These are phyloP conservation scores for Luperina nickerlii DNA, from an alignment of 2,888 invertebrate genomes.

Conservation along the genomic window DNA sequence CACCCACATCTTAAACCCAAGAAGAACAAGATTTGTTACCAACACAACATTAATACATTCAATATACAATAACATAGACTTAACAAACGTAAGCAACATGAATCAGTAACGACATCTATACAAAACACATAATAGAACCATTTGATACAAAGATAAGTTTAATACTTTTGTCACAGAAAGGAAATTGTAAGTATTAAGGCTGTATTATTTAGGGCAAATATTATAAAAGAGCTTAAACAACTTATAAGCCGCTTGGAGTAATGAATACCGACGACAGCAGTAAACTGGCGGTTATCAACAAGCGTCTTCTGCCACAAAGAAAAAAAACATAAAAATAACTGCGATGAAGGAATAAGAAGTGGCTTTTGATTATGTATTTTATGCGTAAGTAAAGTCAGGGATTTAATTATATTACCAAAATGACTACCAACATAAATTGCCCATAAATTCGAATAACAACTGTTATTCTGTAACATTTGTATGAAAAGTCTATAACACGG, in stretches of 20 bases:
- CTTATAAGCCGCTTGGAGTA: slow-evolving; percentile 57
- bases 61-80: slow-evolving; percentile 7
- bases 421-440: not conserved
- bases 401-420: not conserved
- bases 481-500: not conserved
- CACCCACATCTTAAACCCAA: not conserved
- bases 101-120: slow-evolving; percentile 28
- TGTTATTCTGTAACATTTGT: not conserved
- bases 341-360: not conserved
- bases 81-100: slow-evolving; percentile 10
- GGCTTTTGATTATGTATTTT: not conserved
- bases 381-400: not conserved
- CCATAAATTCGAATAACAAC: not conserved
- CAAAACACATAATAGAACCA: slow-evolving; percentile 23
- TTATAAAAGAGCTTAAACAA: slow-evolving; percentile 58
- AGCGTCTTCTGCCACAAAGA: slow-evolving; percentile 30
- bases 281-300: slow-evolving; percentile 41
- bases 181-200: slow-evolving; percentile 35
- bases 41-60: slow-evolving; percentile 12
- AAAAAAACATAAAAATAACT: slow-evolving; percentile 16
- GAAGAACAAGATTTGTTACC: slow-evolving; percentile 1
- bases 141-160: slow-evolving; percentile 37
- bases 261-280: slow-evolving; percentile 52
- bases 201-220: slow-evolving; percentile 47
- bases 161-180: slow-evolving; percentile 35